Evolutionary conservation across 2,797 vertebrate genomes (phyloP).

Genomic region (Coccyzus lansbergi): DNA sequence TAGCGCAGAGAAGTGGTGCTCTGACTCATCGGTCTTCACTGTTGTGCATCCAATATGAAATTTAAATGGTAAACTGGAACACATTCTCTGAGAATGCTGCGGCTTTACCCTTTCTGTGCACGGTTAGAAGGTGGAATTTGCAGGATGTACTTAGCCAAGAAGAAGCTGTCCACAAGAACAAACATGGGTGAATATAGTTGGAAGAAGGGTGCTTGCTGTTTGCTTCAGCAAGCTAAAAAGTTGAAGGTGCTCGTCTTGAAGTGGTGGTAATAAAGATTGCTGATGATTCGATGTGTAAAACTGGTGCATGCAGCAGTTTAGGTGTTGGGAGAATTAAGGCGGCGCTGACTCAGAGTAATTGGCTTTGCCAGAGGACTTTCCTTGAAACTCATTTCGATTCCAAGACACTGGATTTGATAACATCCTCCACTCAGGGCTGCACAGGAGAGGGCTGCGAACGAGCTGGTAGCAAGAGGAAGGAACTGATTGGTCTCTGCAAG

Average conservation of each 20-base stretch:
- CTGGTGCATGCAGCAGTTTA: background rate
- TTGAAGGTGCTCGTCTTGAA: background rate
- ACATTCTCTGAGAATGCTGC: background rate
- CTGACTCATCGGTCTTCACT: background rate
- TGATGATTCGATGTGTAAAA: background rate
- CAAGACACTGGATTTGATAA: background rate
- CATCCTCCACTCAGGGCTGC: background rate
- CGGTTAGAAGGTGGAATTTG: background rate
- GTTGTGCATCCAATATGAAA: background rate
- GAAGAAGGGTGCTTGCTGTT: background rate
- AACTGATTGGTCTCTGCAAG: constrained; percentile 40
- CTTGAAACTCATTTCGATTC: background rate
- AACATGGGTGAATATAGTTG: background rate
- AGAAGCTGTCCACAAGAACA: background rate
- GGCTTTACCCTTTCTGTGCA: background rate
- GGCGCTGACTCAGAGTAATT: background rate
- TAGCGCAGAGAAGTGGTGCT: background rate
- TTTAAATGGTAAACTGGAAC: background rate
- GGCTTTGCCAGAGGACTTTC: constrained; percentile 5
- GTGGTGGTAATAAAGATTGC: background rate
- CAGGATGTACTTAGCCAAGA: background rate
- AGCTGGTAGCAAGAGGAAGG: background rate
- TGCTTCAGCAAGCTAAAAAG: background rate
- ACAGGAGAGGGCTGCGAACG: background rate
- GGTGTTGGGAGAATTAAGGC: background rate